phyloP scores from a whole-genome alignment of 37 sponge, comb jelly and placozoan genomes.

The Axinella damicornis region DNA sequence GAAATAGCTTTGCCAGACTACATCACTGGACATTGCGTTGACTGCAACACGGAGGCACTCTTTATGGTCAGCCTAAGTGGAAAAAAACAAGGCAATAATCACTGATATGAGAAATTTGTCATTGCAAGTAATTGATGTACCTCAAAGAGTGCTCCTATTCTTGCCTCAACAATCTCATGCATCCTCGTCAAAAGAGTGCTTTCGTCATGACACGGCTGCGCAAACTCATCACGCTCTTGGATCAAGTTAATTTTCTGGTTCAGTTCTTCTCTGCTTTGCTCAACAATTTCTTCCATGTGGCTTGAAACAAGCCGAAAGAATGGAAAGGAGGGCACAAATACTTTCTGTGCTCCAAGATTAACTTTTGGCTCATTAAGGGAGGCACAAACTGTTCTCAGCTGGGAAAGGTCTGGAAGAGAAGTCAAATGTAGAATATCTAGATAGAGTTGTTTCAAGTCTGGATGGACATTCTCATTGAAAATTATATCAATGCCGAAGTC shows the following conservation, averaged over 20 bases:
- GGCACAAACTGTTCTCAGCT: constrained; percentile 44
- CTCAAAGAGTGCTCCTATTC: no score
- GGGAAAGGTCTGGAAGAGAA: constrained; percentile 49
- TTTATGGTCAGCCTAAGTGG: no score
- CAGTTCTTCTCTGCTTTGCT: constrained; percentile 19
- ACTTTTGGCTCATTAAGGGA: neutral
- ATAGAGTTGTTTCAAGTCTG: constrained; percentile 48
- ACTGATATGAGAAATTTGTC: no score
- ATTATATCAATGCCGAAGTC: constrained; percentile 67
- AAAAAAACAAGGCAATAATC: no score
- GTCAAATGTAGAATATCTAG: constrained; percentile 50
- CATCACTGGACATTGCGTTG: constrained; percentile 31
- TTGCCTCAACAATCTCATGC: no score
- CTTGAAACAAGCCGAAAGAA: constrained; percentile 54
- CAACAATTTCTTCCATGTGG: constrained; percentile 45
- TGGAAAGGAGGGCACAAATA: constrained; percentile 55
- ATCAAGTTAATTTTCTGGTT: constrained; percentile 16
- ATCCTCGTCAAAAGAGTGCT: no score
- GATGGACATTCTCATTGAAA: constrained; percentile 8
- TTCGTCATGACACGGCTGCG: no score
- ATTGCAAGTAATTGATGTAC: no score
- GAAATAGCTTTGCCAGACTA: constrained; percentile 67
- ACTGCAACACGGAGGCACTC: constrained; percentile 14
- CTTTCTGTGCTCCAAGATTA: no score
- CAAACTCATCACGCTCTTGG: neutral